phyloP scores from a whole-genome alignment of 2,797 vertebrate species.

The Mergus octosetaceus region DNA sequence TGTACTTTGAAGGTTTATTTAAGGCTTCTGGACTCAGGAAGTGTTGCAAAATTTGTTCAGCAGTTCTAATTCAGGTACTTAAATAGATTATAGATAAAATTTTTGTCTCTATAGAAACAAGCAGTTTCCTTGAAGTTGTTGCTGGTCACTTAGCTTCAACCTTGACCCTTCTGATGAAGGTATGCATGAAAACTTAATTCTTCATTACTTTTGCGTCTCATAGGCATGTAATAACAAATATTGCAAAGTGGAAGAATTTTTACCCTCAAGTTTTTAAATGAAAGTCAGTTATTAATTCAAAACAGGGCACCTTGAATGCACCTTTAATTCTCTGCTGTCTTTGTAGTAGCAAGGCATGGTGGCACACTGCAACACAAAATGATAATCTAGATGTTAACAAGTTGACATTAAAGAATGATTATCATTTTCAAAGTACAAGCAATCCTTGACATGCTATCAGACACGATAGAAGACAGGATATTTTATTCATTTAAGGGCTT shows the following conservation, averaged over 20 bases:
- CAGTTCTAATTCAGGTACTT: background rate
- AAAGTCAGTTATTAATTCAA: background rate
- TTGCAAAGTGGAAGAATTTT: background rate
- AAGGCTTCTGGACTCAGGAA: background rate
- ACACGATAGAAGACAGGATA: slow-evolving; percentile 18
- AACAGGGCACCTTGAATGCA: background rate
- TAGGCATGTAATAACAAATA: background rate
- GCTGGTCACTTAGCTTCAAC: background rate
- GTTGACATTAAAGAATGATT: slow-evolving; percentile 51
- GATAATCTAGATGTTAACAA: slow-evolving; percentile 35
- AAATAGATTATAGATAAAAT: background rate
- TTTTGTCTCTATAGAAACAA: slow-evolving; percentile 47
- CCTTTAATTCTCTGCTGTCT: background rate
- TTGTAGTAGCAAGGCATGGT: background rate
- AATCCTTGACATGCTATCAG: background rate
- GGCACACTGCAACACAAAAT: slow-evolving; percentile 7
- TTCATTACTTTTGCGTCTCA: background rate
- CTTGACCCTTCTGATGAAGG: background rate
- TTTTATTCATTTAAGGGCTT: slow-evolving; percentile 47
- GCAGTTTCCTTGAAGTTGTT: background rate
- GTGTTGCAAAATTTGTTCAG: background rate
- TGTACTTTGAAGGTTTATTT: background rate
- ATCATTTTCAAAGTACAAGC: slow-evolving; percentile 33
- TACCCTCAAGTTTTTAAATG: background rate
- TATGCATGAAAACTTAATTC: background rate